A percentile compares a stretch with the other conserved stretches of the same genome.
Evolutionary conservation across 2,888 invertebrate genomes (phyloP).

Genomic region (Nephrotoma flavescens): DNA sequence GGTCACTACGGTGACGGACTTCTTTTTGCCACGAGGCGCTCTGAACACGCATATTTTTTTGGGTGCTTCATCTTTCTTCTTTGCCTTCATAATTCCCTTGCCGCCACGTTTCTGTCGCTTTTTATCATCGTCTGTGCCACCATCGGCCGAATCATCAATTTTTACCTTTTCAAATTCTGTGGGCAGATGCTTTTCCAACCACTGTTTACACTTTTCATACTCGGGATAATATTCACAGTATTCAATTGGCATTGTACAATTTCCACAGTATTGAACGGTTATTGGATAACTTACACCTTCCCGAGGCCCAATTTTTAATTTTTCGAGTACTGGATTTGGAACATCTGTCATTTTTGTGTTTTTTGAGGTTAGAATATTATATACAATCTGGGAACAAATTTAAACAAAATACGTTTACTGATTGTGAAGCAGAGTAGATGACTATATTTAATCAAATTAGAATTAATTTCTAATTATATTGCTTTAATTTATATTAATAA

Average conservation of each 20-base stretch:
- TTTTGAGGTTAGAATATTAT: background rate
- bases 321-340: conserved; percentile 22
- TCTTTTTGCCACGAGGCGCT: conserved; percentile 94
- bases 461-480: background rate
- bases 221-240: conserved; percentile 98
- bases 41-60: conserved; percentile 73
- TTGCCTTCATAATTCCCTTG: conserved; percentile 87
- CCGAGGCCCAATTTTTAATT: conserved; percentile 47
- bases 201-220: conserved; percentile 92
- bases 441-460: background rate
- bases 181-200: conserved; percentile 90
- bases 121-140: conserved; percentile 78
- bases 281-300: conserved; percentile 67
- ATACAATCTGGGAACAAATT: background rate
- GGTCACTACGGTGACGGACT: conserved; percentile 93
- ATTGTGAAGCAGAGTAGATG: background rate
- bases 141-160: conserved; percentile 40
- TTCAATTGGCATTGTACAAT: conserved; percentile 91
- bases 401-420: background rate
- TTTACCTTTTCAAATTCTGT: conserved; percentile 83
- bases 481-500: background rate
- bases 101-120: conserved; percentile 95
- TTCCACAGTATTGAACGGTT: conserved; percentile 79
- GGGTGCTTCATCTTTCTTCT: conserved; percentile 84
- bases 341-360: conserved; percentile 31